These are phyloP conservation scores for Danio aesculapii DNA, from an alignment of 2,797 vertebrate species.

Conservation along the genomic window DNA sequence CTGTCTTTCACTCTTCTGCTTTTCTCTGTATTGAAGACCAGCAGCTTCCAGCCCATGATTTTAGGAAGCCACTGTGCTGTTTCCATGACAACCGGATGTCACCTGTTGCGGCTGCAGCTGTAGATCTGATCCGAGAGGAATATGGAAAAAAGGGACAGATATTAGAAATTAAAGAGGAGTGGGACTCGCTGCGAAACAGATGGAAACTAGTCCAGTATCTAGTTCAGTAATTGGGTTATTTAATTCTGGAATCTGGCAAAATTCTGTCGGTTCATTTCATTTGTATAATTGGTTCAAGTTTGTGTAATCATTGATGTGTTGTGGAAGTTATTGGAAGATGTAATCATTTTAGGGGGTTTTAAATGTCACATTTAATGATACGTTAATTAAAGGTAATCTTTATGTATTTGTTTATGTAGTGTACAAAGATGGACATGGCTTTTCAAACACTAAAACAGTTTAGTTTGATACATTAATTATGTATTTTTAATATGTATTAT, in stretches of 20 bases:
- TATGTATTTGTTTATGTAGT: too few species aligned
- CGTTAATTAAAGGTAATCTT: too few species aligned
- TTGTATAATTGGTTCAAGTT: not conserved
- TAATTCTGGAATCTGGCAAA: not conserved
- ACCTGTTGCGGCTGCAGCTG: slow-evolving; percentile 47
- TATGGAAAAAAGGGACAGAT: not conserved
- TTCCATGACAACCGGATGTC: slow-evolving; percentile 56
- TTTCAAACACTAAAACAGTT: too few species aligned
- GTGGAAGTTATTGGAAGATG: too few species aligned
- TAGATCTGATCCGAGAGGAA: slow-evolving; percentile 7
- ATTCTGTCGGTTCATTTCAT: not conserved
- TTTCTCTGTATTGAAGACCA: slow-evolving; percentile 36
- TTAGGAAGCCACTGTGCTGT: slow-evolving; percentile 45
- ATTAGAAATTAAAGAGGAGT: not conserved
- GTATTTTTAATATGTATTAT: too few species aligned
- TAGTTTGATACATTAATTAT: too few species aligned
- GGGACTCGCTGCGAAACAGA: not conserved
- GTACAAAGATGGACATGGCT: too few species aligned
- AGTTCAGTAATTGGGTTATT: not conserved
- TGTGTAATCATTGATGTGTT: not conserved
- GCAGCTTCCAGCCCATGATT: slow-evolving; percentile 21
- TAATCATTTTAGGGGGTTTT: too few species aligned
- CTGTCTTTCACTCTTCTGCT: not conserved
- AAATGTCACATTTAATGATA: too few species aligned
- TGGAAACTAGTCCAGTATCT: not conserved